Base-by-base conservation (phyloP, 2,797 vertebrate genomes). In the Myripristis murdjan region DNA sequence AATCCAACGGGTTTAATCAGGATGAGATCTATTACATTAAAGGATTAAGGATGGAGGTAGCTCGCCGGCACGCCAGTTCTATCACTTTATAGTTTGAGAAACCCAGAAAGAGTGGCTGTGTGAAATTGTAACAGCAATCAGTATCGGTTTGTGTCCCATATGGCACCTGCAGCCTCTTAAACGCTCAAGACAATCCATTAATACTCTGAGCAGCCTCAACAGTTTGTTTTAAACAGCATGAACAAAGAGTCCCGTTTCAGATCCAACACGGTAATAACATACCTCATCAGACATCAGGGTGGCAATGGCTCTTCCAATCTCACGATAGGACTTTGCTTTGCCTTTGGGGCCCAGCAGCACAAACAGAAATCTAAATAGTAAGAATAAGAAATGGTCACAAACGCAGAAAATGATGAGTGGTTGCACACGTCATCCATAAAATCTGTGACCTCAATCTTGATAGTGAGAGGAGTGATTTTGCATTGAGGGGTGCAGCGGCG, bases 221-320 rank as follows among this genome's bases (percentile, higher is more conserved):
- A 70, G 20, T 0, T 0, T 8, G 26, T 49, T 23, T 8, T 20
- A 33, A 33, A 48, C 35, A 5, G 1, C 18, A 3, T 28, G 6
- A 31, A 37, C 10, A 0, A n/a, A 58, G 0, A 0, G 20, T 44
- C 28, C 57, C 43, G 51, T 15, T 15, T 10, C 0, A 33, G 9
- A 18, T 7, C 4, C 41, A 7, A 9, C 4, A 54, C 1, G 5
- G 5, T 12, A 18, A 6, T 12, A 2, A 56, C 91, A 22, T 88
- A 98, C 98, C 97, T 99, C 98, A 37, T 99, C 98, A 0, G 98
- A 99, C 98, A 99, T 99, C 89, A 99, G 92, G 0, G 98, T 99
- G 72, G 97, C 98, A 0, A 99, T 99, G 84, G 98, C 95, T 90
- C 98, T 92, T 82, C 98, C 98, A 6, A 99, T 99, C 89, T 99